These are phyloP conservation scores for Leptocoma aspasia DNA, from an alignment of 2,113 vertebrate species.

Conservation along the genomic window DNA sequence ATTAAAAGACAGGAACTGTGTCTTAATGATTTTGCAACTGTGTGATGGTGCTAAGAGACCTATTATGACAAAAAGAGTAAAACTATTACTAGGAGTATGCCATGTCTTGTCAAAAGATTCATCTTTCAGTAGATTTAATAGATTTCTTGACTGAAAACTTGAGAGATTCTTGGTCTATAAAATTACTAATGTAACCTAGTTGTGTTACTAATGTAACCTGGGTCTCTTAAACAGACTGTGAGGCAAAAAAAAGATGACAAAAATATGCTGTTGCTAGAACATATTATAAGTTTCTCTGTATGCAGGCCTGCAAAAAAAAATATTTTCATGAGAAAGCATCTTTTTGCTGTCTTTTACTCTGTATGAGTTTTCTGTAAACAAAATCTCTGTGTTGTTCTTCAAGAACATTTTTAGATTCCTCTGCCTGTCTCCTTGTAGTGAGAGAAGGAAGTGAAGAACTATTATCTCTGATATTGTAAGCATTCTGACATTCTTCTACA, in stretches of 20 bases:
- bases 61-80: not conserved
- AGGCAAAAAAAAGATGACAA: not conserved
- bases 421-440: too few relatives aligned
- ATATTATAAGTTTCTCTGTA: too few relatives aligned
- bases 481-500: too few relatives aligned
- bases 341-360: too few relatives aligned
- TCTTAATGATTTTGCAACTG: not conserved
- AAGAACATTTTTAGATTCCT: too few relatives aligned
- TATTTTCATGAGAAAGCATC: too few relatives aligned
- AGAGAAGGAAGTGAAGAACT: too few relatives aligned
- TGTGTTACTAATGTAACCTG: not conserved
- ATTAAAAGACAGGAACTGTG: not conserved
- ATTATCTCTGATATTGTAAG: too few relatives aligned
- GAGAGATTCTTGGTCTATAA: not conserved
- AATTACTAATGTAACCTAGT: not conserved
- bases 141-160: not conserved
- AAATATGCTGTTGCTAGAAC: too few relatives aligned
- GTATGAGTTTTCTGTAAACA: too few relatives aligned
- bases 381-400: too few relatives aligned
- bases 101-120: not conserved
- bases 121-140: not conserved
- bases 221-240: not conserved
- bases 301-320: too few relatives aligned
- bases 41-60: not conserved
- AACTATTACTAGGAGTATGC: not conserved